phyloP scores from a whole-genome alignment of 1,140 invertebrate species.

The Calephelis virginiensis region DNA sequence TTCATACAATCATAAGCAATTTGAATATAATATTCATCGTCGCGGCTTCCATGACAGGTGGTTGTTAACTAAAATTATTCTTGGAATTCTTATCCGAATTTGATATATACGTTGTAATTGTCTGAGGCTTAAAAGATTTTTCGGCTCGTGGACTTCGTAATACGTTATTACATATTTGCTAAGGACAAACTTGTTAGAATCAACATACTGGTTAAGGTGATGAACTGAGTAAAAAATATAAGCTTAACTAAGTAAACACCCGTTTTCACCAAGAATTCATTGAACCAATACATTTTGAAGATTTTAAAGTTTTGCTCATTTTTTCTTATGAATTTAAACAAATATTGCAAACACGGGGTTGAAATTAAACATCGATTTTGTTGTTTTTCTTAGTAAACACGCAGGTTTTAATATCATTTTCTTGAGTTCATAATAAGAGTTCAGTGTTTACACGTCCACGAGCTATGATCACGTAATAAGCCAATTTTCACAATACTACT shows the following conservation, averaged over 20 bases:
- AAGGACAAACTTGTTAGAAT: conserved; percentile 36
- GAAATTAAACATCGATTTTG: not conserved
- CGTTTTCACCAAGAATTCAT: conserved; percentile 5
- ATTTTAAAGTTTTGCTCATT: not conserved
- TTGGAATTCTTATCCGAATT: conserved; percentile 47
- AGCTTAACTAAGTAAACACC: not conserved
- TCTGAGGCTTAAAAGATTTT: conserved; percentile 48
- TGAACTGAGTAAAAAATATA: conserved; percentile 31
- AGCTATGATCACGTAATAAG: too few species aligned
- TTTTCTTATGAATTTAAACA: not conserved
- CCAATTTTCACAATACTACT: too few species aligned
- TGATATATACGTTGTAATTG: conserved; percentile 26
- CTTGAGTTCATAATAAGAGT: too few species aligned
- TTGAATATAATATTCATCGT: conserved; percentile 45
- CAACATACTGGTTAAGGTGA: conserved; percentile 39
- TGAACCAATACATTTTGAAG: conserved; percentile 9
- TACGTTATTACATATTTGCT: conserved; percentile 30
- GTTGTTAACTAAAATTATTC: conserved; percentile 43
- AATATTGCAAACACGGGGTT: not conserved
- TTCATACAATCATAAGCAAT: conserved; percentile 46
- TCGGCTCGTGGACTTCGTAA: conserved; percentile 22
- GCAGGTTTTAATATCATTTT: too few species aligned
- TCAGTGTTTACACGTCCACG: too few species aligned
- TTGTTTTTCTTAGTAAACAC: not conserved
- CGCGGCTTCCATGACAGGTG: conserved; percentile 36